These are phyloP conservation scores for Leptonema lineaticorne DNA, from an alignment of 1,140 invertebrate genomes.

Conservation along the genomic window DNA sequence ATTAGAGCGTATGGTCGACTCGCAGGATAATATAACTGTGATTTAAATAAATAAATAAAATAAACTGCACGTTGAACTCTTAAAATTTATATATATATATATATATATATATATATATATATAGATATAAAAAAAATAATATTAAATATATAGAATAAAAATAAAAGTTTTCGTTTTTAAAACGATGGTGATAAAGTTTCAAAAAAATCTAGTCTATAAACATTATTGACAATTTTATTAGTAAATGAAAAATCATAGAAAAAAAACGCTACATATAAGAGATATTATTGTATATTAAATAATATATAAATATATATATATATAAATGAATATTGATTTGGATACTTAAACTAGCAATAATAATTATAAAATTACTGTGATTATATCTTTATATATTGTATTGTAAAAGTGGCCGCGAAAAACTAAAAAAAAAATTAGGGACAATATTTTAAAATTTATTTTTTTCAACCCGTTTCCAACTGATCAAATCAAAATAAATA, in stretches of 20 bases:
- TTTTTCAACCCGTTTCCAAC: no score
- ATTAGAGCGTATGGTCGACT: constrained; percentile 55
- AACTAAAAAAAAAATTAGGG: no score
- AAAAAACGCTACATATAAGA: constrained; percentile 27
- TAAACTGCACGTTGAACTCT: not conserved
- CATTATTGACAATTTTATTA: not conserved
- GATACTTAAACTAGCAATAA: constrained; percentile 38
- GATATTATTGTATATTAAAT: constrained; percentile 4
- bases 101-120: no score
- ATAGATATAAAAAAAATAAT: no score
- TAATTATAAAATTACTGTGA: constrained; percentile 32
- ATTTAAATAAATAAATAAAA: constrained; percentile 46
- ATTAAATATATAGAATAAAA: no score
- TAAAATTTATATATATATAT: no score
- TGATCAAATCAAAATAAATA: no score
- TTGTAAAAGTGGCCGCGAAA: no score
- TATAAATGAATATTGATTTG: constrained; percentile 12
- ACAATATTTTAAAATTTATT: no score
- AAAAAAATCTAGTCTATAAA: constrained; percentile 35
- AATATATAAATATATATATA: no score
- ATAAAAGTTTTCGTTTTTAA: constrained; percentile 7
- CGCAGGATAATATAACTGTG: constrained; percentile 54
- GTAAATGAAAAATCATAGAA: constrained; percentile 5
- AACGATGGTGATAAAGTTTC: constrained; percentile 22
- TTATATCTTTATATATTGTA: constrained; percentile 20